Evolutionary conservation across 2,113 vertebrate species (phyloP).

Genomic region (Psammodynastes pulverulentus): DNA sequence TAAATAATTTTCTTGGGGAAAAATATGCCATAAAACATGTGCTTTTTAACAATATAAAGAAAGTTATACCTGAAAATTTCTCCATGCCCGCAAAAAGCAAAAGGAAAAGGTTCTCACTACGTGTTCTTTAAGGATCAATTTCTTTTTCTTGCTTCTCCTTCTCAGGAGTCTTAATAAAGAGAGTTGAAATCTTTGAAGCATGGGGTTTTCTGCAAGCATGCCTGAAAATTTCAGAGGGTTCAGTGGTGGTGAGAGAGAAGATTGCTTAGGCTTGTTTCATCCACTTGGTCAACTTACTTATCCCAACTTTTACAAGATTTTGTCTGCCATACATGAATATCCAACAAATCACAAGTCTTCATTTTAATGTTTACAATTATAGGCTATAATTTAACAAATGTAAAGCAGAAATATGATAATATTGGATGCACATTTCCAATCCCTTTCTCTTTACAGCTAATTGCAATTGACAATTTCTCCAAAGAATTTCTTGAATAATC

Average conservation of each 20-base stretch:
- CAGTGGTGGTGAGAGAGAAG: neutral
- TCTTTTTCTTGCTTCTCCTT: neutral
- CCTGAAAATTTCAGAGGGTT: neutral
- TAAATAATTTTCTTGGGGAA: slow-evolving; percentile 10
- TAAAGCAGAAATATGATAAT: neutral
- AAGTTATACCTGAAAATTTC: neutral
- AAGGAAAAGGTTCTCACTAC: neutral
- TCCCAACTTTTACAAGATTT: neutral
- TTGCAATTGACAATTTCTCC: neutral
- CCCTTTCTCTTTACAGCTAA: neutral
- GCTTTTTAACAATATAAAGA: slow-evolving; percentile 1
- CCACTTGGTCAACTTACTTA: neutral
- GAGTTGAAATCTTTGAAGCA: neutral
- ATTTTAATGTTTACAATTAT: neutral
- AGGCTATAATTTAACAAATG: neutral
- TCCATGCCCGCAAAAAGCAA: neutral
- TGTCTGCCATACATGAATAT: neutral
- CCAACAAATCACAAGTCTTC: neutral
- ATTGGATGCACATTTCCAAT: neutral
- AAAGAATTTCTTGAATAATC: neutral
- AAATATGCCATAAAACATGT: neutral
- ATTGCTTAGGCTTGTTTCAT: neutral
- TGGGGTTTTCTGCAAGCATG: neutral
- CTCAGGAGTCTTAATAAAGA: neutral
- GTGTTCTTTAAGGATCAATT: accelerated